Base-by-base conservation (phyloP, 2,113 vertebrate species). In the Scophthalmus maximus region DNA sequence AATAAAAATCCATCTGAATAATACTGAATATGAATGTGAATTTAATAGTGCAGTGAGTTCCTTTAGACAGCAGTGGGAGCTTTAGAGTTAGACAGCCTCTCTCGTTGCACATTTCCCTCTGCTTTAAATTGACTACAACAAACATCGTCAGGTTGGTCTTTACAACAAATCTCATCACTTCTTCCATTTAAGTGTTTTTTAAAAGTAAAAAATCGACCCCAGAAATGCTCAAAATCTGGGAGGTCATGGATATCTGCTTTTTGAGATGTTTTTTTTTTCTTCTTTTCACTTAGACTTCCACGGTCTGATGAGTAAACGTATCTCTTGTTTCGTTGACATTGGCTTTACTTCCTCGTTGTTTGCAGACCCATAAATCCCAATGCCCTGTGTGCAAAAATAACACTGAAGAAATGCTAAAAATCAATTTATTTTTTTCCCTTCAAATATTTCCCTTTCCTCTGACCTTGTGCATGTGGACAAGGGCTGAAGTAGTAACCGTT, bases 1-100 rank as follows among this genome's bases (percentile, higher is more conserved):
- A 76, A 68, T 73, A 59, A 20, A 50, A 23, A 44, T 70, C 6
- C 36, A 46, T 30, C 40, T 22, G 27, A 46, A n/a, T 14, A 20
- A 60, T 27, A 38, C 6, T 50, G 23, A 64, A 71, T 44, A 34
- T 44, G 27, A 61, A 64, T 34, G 26, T 59, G 22, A 68, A 62
- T 42, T 71, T 42, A 62, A 68, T 61, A 71, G 60, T 88, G 91
- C 70, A 91, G 71, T 93, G 68, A 82, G 82, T 66, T 62, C 12
- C 57, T 89, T 91, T 69, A 80, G 67, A 89, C 91, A 91, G 88
- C 88, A 93, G 92, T 92, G 91, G 91, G 89, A 82, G 92, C 91
- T 89, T 83, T 84, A 84, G 88, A 84, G 86, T 86, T 87, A 69
- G 17, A 73, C 53, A 56, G 62, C 10, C 56, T 49, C 26, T 30